A percentile compares a stretch with the other conserved stretches of the same genome.
These are phyloP conservation scores for Pyrocephalus nanus DNA, from an alignment of 2,797 vertebrate species.

Conservation along the genomic window DNA sequence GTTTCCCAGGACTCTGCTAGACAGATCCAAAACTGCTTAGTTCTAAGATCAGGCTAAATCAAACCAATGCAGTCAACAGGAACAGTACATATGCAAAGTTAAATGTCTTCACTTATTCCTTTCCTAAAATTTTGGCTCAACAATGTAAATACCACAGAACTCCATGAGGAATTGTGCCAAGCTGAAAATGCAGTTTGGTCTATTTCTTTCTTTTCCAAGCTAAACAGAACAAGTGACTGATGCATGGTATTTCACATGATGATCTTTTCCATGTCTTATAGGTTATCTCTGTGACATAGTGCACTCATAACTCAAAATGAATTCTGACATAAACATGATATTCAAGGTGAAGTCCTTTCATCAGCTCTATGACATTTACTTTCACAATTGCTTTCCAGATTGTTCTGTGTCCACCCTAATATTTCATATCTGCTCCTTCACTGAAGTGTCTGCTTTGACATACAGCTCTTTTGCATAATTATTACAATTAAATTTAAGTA, in stretches of 20 bases:
- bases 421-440: not conserved
- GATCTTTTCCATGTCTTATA: not conserved
- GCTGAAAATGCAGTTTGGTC: not conserved
- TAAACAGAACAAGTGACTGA: not conserved
- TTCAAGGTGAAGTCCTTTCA: not conserved
- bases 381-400: not conserved
- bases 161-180: not conserved
- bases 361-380: not conserved
- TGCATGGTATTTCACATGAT: not conserved
- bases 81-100: accelerated
- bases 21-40: not conserved
- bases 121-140: not conserved
- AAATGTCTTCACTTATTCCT: not conserved
- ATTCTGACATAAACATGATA: not conserved
- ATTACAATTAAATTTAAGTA: not conserved
- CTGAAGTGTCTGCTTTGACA: not conserved
- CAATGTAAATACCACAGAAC: not conserved
- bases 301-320: not conserved
- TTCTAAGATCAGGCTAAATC: not conserved
- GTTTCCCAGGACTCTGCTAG: not conserved
- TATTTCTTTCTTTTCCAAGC: not conserved
- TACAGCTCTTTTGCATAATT: not conserved
- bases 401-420: not conserved
- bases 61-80: not conserved
- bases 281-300: not conserved